phyloP scores from a whole-genome alignment of 2,888 invertebrate genomes.

The Orthosia incerta region DNA sequence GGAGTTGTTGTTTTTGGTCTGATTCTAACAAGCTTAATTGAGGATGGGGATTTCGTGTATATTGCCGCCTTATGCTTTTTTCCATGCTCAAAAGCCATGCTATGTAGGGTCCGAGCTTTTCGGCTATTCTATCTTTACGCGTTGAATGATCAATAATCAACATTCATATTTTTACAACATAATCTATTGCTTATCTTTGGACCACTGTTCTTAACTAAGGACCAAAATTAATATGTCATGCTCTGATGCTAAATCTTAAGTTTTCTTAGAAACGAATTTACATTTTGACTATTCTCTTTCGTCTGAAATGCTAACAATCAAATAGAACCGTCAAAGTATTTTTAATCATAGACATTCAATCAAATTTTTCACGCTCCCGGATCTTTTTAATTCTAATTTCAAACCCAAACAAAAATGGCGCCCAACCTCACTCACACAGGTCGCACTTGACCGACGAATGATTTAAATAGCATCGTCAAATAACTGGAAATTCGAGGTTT shows the following conservation, averaged over 20 bases:
- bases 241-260: neutral
- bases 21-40: neutral
- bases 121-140: neutral
- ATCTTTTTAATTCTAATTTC: constrained; percentile 33
- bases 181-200: too few species aligned
- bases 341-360: constrained; percentile 2
- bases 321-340: neutral
- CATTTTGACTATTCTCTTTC: neutral
- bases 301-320: neutral
- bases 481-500: constrained; percentile 78
- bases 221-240: neutral
- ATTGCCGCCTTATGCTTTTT: neutral
- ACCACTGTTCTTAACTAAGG: neutral
- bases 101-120: neutral
- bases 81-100: neutral
- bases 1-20: neutral
- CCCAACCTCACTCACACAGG: constrained; percentile 31
- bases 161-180: too few species aligned
- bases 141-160: neutral
- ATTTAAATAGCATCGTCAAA: constrained; percentile 73
- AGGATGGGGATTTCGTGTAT: neutral
- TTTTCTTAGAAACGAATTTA: too few species aligned
- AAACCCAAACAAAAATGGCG: constrained; percentile 37
- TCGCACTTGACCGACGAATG: constrained; percentile 64
- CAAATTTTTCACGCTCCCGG: neutral